A percentile compares a stretch with the other conserved stretches of the same genome.
These are phyloP conservation scores for Drosophila ambigua DNA, from an alignment of 1,140 invertebrate genomes.

Conservation along the genomic window DNA sequence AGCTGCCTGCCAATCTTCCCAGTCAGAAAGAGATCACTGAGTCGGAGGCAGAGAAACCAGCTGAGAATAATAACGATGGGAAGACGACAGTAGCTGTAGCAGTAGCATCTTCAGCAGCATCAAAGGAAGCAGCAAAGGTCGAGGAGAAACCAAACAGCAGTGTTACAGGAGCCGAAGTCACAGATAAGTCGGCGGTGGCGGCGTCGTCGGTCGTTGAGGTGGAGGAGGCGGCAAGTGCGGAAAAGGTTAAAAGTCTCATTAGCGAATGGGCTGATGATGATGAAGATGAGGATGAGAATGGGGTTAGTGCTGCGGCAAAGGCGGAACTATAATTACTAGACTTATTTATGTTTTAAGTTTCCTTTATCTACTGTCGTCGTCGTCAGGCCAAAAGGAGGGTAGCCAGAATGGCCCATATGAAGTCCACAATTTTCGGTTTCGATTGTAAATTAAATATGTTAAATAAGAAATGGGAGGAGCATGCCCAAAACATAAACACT, in stretches of 20 bases:
- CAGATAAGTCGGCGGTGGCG: slow-evolving; percentile 2
- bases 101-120: background rate
- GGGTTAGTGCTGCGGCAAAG: slow-evolving; percentile 68
- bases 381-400: slow-evolving; percentile 6
- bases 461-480: slow-evolving; percentile 31
- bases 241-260: slow-evolving; percentile 76
- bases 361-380: slow-evolving; percentile 21
- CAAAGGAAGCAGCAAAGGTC: background rate
- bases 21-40: slow-evolving; percentile 15
- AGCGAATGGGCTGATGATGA: slow-evolving; percentile 81
- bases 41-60: slow-evolving; percentile 1
- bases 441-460: slow-evolving; percentile 71
- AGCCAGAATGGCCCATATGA: slow-evolving; percentile 14
- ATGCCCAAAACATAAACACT: slow-evolving; percentile 9
- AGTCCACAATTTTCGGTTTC: slow-evolving; percentile 63
- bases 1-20: slow-evolving; percentile 19
- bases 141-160: slow-evolving; percentile 44
- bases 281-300: slow-evolving; percentile 75
- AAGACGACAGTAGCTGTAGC: slow-evolving; percentile 11
- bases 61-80: slow-evolving; percentile 16
- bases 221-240: slow-evolving; percentile 24
- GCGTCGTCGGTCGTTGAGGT: background rate
- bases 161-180: background rate
- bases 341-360: slow-evolving; percentile 82
- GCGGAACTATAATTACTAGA: slow-evolving; percentile 77